phyloP scores from a whole-genome alignment of 2,888 invertebrate species.

The Rhamnusium bicolor region DNA sequence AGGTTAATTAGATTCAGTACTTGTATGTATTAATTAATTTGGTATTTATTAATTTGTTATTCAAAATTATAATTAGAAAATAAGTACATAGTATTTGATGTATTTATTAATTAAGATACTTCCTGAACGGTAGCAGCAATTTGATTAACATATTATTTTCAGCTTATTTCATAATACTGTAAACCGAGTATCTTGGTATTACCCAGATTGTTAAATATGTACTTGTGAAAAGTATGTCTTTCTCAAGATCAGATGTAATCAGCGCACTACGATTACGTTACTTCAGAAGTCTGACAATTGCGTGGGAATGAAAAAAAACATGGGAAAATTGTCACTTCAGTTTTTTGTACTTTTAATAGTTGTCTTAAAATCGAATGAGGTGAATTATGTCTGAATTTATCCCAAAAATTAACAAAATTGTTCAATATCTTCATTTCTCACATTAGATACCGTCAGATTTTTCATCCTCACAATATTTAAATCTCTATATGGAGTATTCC shows the following conservation, averaged over 20 bases:
- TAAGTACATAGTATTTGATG: background rate
- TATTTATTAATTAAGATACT: background rate
- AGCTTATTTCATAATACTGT: background rate
- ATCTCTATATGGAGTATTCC: too few species aligned
- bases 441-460: too few species aligned
- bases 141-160: background rate
- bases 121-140: constrained; percentile 5
- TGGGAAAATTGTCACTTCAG: background rate
- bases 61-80: constrained; percentile 24
- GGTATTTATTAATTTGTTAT: constrained; percentile 26
- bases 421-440: too few species aligned
- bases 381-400: too few species aligned
- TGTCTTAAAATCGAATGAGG: too few species aligned
- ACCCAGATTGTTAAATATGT: background rate
- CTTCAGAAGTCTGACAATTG: background rate
- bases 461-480: too few species aligned
- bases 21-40: constrained; percentile 24
- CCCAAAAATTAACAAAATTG: too few species aligned
- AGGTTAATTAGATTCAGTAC: constrained; percentile 10
- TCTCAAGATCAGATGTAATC: background rate
- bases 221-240: background rate
- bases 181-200: background rate
- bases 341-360: background rate
- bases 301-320: constrained; percentile 3
- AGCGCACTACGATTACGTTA: background rate